A percentile compares a stretch with the other conserved stretches of the same genome.
Conservation (phyloP, 2,797 vertebrate species). For the Pseudotriccus pelzelni region DNA sequence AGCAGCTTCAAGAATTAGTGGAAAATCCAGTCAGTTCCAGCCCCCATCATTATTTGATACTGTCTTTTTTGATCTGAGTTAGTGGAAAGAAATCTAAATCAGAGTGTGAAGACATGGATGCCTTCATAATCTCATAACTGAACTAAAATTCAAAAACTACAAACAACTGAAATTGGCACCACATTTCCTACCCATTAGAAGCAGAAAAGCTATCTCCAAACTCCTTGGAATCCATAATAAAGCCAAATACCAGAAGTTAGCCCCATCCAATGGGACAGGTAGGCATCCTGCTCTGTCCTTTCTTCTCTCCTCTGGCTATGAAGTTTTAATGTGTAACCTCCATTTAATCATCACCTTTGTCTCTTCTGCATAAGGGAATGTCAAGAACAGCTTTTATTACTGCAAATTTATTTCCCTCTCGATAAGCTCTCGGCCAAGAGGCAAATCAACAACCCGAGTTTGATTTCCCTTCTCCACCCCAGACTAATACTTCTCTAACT, state of each 20-base stretch:
- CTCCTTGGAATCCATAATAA: neutral
- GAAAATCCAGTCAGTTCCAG: neutral
- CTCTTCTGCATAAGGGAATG: conserved; percentile 22
- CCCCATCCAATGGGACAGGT: neutral
- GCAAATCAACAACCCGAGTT: conserved; percentile 41
- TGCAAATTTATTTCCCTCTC: conserved; percentile 50
- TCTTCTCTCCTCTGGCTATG: neutral
- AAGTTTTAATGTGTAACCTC: conserved; percentile 22
- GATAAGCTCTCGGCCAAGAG: conserved; percentile 55
- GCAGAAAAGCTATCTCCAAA: neutral
- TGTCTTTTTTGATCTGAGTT: neutral
- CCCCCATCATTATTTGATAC: neutral
- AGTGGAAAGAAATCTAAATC: neutral
- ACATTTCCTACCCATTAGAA: neutral
- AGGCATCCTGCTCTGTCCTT: neutral
- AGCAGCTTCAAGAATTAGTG: neutral
- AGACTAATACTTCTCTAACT: conserved; percentile 50
- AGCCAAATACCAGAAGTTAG: neutral
- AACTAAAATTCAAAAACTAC: neutral
- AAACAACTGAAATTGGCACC: neutral
- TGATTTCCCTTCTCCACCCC: conserved; percentile 48
- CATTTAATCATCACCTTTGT: conserved; percentile 57
- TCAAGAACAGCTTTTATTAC: conserved; percentile 53
- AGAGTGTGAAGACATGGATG: neutral
- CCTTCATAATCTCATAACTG: neutral